A percentile compares a stretch with the other conserved stretches of the same genome.
Conservation (phyloP, 2,113 vertebrate genomes). For the Tenebrosternarchus preto region DNA sequence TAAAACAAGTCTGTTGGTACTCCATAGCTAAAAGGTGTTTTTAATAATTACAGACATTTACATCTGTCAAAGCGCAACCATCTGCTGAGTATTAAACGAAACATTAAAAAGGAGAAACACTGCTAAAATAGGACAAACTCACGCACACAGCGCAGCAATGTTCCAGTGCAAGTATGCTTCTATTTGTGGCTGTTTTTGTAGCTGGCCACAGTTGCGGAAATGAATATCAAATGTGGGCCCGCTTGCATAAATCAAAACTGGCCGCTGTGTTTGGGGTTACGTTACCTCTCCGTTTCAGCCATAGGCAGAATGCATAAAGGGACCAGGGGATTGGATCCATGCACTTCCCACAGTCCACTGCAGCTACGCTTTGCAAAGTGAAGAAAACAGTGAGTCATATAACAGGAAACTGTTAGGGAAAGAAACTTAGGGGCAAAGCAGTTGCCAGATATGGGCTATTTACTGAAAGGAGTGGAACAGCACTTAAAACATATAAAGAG, state of each 20-base stretch:
- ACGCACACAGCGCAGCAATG: constrained; percentile 65
- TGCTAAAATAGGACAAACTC: constrained; percentile 75
- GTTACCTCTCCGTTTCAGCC: constrained; percentile 19
- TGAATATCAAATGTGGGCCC: constrained; percentile 75
- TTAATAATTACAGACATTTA: constrained; percentile 75
- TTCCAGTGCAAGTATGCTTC: constrained; percentile 65
- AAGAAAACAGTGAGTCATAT: constrained; percentile 23
- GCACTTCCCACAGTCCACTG: constrained; percentile 6
- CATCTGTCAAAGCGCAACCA: constrained; percentile 72
- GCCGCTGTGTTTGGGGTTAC: constrained; percentile 52
- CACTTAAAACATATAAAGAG: not conserved
- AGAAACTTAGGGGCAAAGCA: not conserved
- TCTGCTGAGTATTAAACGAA: constrained; percentile 65
- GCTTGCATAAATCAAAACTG: constrained; percentile 75
- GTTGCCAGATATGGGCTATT: not conserved
- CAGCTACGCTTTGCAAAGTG: not conserved
- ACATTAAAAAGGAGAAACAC: constrained; percentile 67
- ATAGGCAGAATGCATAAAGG: not conserved
- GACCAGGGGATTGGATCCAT: constrained; percentile 7
- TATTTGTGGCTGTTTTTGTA: constrained; percentile 72
- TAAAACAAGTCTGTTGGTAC: constrained; percentile 65
- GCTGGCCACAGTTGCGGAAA: constrained; percentile 74
- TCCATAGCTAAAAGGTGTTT: constrained; percentile 71
- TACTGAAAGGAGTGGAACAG: no score
- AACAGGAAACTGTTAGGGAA: constrained; percentile 8